Percentiles rank a stretch among this genome's conserved stretches.
These are phyloP conservation scores for Lerema accius DNA, from an alignment of 1,140 invertebrate genomes.

Conservation along the genomic window DNA sequence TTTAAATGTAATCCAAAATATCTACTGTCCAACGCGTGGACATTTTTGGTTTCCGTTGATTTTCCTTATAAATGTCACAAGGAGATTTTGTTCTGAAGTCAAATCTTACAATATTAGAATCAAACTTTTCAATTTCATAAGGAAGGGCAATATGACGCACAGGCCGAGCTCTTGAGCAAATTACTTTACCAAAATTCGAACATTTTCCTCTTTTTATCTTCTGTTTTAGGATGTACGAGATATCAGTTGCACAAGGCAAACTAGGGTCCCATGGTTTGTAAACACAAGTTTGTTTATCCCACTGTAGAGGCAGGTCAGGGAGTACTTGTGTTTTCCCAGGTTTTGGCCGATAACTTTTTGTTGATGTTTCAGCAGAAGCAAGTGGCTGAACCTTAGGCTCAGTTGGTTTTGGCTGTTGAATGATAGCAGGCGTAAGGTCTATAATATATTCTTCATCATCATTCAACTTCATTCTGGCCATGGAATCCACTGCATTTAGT, in stretches of 20 bases:
- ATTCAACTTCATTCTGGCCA: conserved; percentile 36
- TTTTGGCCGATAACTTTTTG: neutral
- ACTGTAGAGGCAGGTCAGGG: neutral
- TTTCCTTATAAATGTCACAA: conserved; percentile 63
- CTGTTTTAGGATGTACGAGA: conserved; percentile 58
- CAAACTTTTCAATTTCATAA: conserved; percentile 50
- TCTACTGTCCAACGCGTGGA: conserved; percentile 6
- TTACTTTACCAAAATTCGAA: conserved; percentile 64
- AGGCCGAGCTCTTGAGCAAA: conserved; percentile 49
- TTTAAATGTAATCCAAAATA: neutral
- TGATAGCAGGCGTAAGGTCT: conserved; percentile 47
- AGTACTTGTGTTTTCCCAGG: neutral
- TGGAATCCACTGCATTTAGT: conserved; percentile 27
- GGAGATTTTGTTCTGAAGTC: conserved; percentile 64
- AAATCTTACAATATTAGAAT: conserved; percentile 50
- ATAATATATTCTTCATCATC: conserved; percentile 47
- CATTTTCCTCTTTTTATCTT: conserved; percentile 52
- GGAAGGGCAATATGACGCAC: conserved; percentile 42
- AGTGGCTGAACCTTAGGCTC: neutral
- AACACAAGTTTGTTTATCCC: conserved; percentile 1
- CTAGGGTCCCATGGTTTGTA: neutral
- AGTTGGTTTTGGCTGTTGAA: neutral
- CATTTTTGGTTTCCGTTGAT: conserved; percentile 50
- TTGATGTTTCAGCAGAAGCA: neutral
- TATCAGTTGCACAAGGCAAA: conserved; percentile 57